Evolutionary conservation across 1,140 invertebrate species (phyloP).

Genomic region (Drosophila erecta): DNA sequence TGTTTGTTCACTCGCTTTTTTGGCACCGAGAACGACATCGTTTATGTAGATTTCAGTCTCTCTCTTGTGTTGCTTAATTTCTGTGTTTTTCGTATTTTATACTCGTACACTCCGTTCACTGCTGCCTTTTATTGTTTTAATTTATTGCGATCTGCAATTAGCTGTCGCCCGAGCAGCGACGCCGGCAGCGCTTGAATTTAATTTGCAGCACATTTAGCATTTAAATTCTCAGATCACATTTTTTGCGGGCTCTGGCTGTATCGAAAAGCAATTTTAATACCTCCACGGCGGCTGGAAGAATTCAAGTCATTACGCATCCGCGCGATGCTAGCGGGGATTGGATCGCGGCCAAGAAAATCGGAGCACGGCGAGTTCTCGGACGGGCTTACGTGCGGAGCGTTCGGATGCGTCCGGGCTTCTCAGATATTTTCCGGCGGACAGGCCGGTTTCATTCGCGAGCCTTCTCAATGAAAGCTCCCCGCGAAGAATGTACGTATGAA

Average conservation of each 20-base stretch:
- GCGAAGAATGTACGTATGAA: background rate
- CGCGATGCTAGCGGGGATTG: constrained; percentile 12
- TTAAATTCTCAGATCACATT: constrained; percentile 78
- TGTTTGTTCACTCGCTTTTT: constrained; percentile 44
- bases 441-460: constrained; percentile 60
- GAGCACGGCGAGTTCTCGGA: constrained; percentile 7
- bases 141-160: constrained; percentile 81
- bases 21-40: constrained; percentile 60
- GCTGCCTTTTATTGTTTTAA: constrained; percentile 71
- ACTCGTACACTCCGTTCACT: constrained; percentile 20
- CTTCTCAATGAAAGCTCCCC: constrained; percentile 65
- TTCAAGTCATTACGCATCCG: constrained; percentile 59
- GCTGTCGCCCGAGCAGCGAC: constrained; percentile 63
- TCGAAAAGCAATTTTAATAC: constrained; percentile 54
- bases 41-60: constrained; percentile 78
- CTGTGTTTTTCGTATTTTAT: constrained; percentile 14
- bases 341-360: constrained; percentile 8
- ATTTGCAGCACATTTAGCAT: constrained; percentile 78
- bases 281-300: constrained; percentile 58
- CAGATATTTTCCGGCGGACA: constrained; percentile 53
- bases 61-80: constrained; percentile 43
- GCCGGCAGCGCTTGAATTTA: constrained; percentile 75
- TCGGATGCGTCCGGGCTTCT: constrained; percentile 77
- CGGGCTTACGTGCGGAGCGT: constrained; percentile 71
- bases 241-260: constrained; percentile 26